Conservation (phyloP, 2,113 vertebrate species). For the Melanotaenia duboulayi region DNA sequence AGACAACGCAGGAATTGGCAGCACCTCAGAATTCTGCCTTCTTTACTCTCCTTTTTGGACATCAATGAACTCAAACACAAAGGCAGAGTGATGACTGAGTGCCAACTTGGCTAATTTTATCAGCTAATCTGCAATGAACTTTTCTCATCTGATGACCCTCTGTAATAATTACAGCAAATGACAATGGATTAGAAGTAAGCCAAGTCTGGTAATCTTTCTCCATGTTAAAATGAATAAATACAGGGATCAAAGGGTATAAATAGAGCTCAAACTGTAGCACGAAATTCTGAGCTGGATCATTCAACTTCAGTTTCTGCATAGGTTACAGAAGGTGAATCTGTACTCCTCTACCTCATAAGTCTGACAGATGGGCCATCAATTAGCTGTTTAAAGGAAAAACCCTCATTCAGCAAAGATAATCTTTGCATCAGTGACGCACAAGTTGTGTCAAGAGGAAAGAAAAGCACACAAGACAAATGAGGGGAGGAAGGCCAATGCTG, state of each 20-base stretch:
- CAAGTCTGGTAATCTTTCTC: not conserved
- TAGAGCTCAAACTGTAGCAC: not conserved
- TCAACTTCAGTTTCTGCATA: not conserved
- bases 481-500: not conserved
- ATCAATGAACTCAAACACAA: slow-evolving; percentile 8
- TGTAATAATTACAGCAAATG: not conserved
- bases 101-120: slow-evolving; percentile 26
- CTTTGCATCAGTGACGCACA: slow-evolving; percentile 38
- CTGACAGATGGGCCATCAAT: slow-evolving; percentile 2
- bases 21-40: not conserved
- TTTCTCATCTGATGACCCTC: not conserved
- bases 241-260: not conserved
- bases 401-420: slow-evolving; percentile 9
- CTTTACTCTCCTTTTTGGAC: slow-evolving; percentile 1
- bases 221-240: not conserved
- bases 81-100: slow-evolving; percentile 2
- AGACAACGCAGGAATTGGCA: slow-evolving; percentile 24
- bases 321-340: not conserved
- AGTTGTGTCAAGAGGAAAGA: not conserved
- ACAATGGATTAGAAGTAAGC: not conserved
- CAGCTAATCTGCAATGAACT: slow-evolving; percentile 26
- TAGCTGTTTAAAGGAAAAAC: slow-evolving; percentile 14
- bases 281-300: not conserved
- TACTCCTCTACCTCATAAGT: not conserved
- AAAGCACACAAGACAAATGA: slow-evolving; percentile 5